Conservation (phyloP, 2,888 invertebrate genomes). For the Acrobasis suavella region DNA sequence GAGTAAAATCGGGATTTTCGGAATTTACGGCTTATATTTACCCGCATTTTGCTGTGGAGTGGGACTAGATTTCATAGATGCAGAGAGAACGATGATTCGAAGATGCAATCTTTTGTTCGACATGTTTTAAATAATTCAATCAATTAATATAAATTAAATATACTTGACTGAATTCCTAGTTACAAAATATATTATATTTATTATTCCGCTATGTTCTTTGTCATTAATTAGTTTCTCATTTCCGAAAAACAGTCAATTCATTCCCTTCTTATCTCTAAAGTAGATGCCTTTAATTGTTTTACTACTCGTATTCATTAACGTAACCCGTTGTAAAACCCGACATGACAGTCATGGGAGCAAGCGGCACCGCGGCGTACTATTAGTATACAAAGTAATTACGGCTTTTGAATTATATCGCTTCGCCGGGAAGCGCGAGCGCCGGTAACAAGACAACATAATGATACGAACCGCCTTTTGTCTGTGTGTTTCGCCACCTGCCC, state of each 20-base stretch:
- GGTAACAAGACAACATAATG: conserved; percentile 82
- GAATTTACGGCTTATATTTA: too few relatives aligned
- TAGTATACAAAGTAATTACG: conserved; percentile 72
- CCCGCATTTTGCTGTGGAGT: too few relatives aligned
- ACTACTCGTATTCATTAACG: conserved; percentile 22
- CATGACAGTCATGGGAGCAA: conserved; percentile 48
- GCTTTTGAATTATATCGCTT: conserved; percentile 67
- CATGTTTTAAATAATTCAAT: too few relatives aligned
- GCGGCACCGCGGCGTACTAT: conserved; percentile 46
- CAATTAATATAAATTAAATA: too few relatives aligned
- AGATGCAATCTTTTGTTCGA: too few relatives aligned
- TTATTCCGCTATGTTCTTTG: not conserved
- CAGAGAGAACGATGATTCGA: too few relatives aligned
- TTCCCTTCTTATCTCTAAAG: conserved; percentile 11
- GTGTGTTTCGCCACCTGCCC: conserved; percentile 81
- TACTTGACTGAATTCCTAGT: too few relatives aligned
- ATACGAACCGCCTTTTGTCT: conserved; percentile 75
- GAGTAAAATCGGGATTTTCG: too few relatives aligned
- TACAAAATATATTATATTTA: too few relatives aligned
- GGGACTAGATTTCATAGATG: too few relatives aligned
- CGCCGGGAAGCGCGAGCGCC: conserved; percentile 68
- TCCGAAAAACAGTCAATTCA: conserved; percentile 9
- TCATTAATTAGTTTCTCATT: not conserved
- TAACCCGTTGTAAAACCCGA: conserved; percentile 29
- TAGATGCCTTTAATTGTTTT: conserved; percentile 19